These are phyloP conservation scores for Heteromormyrus szaboi DNA, from an alignment of 2,797 vertebrate genomes.

Conservation along the genomic window DNA sequence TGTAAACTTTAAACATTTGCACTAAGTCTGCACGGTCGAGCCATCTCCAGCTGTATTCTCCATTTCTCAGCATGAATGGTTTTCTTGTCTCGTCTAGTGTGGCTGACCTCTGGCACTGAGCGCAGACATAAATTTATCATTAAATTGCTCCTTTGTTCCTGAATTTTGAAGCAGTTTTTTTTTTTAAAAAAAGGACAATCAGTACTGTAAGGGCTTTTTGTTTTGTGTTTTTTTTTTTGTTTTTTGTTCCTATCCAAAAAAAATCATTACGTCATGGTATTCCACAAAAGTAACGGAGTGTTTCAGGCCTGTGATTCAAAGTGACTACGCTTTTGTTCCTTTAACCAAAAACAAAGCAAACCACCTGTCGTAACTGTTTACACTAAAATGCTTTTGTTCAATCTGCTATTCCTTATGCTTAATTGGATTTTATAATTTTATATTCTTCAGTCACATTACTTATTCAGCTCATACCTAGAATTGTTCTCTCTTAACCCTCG, in stretches of 20 bases:
- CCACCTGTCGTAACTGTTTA: slow-evolving; percentile 4
- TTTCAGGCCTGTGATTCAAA: neutral
- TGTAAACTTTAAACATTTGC: neutral
- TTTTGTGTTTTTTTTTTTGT: slow-evolving; percentile 15
- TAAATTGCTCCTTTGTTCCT: slow-evolving; percentile 2
- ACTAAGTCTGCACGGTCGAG: neutral
- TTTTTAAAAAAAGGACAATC: slow-evolving; percentile 29
- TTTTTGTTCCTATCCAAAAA: neutral
- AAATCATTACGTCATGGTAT: neutral
- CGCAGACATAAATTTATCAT: neutral
- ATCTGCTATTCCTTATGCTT: neutral
- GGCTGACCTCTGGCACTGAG: slow-evolving; percentile 14
- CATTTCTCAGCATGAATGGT: neutral
- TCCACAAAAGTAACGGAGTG: neutral
- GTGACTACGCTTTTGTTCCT: slow-evolving; percentile 19
- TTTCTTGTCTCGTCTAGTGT: slow-evolving; percentile 3
- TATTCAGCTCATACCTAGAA: slow-evolving; percentile 35
- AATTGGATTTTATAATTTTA: neutral
- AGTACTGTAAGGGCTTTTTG: slow-evolving; percentile 39
- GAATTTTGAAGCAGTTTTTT: neutral
- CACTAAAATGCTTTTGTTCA: slow-evolving; percentile 12
- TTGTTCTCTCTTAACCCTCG: slow-evolving; percentile 60
- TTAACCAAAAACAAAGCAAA: neutral
- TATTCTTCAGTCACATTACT: neutral
- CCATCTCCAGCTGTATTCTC: neutral